phyloP scores from a whole-genome alignment of 2,113 vertebrate genomes.

The Zosterops japonicus region DNA sequence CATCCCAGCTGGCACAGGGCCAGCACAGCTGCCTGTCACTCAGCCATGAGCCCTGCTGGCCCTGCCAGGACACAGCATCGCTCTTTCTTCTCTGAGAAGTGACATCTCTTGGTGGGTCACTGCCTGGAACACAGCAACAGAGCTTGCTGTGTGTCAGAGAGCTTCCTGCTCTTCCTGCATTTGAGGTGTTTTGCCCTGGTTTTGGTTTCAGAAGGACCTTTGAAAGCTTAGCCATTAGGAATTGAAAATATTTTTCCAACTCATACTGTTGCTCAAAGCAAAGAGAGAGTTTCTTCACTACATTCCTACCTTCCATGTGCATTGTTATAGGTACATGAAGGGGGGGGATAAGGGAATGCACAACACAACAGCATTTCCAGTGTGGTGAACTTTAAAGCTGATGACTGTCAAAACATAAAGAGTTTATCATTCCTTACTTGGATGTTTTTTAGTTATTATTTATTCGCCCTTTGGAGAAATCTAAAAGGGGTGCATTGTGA shows the following conservation, averaged over 20 bases:
- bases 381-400: background rate
- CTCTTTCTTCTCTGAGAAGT: slow-evolving; percentile 23
- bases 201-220: background rate
- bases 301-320: background rate
- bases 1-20: background rate
- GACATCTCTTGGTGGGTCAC: background rate
- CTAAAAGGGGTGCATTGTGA: background rate
- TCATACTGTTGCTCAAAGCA: background rate
- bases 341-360: background rate
- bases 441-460: background rate
- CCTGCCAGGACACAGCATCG: background rate
- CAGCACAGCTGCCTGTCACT: slow-evolving; percentile 48
- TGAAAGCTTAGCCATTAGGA: background rate
- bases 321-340: background rate
- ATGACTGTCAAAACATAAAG: background rate
- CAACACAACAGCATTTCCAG: background rate
- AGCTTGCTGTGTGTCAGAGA: background rate
- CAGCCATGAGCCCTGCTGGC: background rate
- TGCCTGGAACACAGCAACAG: slow-evolving; percentile 18
- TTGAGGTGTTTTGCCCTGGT: background rate
- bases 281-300: background rate
- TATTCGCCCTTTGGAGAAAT: background rate
- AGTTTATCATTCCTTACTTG: background rate
- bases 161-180: background rate
- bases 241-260: background rate